These are phyloP conservation scores for Leucopsar rothschildi DNA, from an alignment of 2,113 vertebrate genomes.

Conservation along the genomic window DNA sequence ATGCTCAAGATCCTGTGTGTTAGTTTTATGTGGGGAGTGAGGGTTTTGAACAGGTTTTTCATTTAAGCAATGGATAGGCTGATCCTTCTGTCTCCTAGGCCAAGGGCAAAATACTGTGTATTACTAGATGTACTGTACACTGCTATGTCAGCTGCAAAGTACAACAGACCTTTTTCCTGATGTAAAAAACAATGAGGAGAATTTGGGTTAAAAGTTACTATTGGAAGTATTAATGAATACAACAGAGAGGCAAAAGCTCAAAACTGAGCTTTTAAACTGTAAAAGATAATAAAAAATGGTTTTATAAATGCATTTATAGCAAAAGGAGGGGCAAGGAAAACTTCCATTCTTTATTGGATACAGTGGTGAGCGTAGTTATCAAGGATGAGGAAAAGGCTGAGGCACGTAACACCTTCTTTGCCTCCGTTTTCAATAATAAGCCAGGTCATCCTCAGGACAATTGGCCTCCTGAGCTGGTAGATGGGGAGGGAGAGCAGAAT, in stretches of 20 bases:
- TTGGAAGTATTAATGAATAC: not conserved
- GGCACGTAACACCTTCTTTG: not conserved
- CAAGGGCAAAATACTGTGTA: not conserved
- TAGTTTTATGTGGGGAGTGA: not conserved
- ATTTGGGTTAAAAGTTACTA: not conserved
- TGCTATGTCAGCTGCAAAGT: not conserved
- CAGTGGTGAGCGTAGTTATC: not conserved
- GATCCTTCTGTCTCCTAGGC: not conserved
- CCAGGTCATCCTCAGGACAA: not conserved
- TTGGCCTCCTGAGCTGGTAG: not conserved
- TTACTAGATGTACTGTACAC: not conserved
- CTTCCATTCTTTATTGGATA: not conserved
- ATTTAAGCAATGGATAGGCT: not conserved
- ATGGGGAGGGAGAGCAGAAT: not conserved
- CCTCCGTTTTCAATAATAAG: not conserved
- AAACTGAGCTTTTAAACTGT: not conserved
- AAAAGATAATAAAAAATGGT: not conserved
- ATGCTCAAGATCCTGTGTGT: not conserved
- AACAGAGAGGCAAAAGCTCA: not conserved
- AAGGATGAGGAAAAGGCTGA: not conserved
- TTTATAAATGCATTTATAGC: not conserved
- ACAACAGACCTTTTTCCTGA: not conserved
- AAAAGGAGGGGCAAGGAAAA: not conserved
- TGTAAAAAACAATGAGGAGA: not conserved
- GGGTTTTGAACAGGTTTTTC: not conserved